Conservation (phyloP, 2,888 invertebrate genomes). For the Hemithea aestivaria region DNA sequence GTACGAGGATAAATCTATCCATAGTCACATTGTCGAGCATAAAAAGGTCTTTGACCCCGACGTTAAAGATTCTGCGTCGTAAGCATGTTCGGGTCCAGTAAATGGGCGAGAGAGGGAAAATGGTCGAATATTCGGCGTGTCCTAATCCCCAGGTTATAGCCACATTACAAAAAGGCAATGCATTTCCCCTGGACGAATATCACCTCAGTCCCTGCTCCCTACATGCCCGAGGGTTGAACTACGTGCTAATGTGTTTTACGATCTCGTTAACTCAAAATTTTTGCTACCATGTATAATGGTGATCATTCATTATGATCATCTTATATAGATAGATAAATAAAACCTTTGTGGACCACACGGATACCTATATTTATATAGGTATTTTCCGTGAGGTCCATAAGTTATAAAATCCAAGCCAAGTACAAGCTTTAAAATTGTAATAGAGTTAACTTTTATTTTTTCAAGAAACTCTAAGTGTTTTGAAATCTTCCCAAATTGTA, state of each 20-base stretch:
- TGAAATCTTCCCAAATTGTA: no score
- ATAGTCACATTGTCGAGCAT: no score
- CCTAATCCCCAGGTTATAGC: constrained; percentile 64
- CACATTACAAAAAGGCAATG: constrained; percentile 74
- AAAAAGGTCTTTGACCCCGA: constrained; percentile 23
- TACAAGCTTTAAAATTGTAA: no score
- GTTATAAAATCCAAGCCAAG: no score
- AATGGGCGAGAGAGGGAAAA: constrained; percentile 46
- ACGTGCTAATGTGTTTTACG: constrained; percentile 75
- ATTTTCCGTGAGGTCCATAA: no score
- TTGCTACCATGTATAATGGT: constrained; percentile 38
- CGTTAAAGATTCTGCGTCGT: constrained; percentile 40
- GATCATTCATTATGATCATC: constrained; percentile 34
- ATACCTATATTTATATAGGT: no score
- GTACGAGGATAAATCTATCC: no score
- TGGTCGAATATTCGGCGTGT: constrained; percentile 41
- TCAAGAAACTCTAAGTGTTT: no score
- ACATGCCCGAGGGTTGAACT: constrained; percentile 43
- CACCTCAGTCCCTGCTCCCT: constrained; percentile 37
- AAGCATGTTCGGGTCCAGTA: constrained; percentile 46
- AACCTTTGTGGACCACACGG: no score
- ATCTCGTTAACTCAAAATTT: constrained; percentile 49
- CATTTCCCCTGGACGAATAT: constrained; percentile 47
- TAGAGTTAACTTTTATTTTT: no score
- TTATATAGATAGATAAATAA: constrained; percentile 20